phyloP scores from a whole-genome alignment of 2,888 invertebrate genomes.

The Philaethria dido region DNA sequence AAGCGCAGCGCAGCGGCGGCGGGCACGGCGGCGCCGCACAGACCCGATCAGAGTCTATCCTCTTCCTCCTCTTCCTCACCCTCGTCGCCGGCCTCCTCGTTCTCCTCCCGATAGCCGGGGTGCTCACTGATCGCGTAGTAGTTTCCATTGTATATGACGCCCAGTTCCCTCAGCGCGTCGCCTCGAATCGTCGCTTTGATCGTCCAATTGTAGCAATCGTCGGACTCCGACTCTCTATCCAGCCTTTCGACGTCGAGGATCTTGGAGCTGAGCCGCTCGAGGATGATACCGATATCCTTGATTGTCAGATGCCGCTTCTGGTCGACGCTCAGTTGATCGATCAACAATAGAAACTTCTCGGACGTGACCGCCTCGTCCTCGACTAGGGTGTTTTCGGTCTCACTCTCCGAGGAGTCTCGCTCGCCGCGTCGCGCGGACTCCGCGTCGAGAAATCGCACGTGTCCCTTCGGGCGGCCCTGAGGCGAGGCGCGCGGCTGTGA shows the following conservation, averaged over 20 bases:
- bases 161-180: constrained; percentile 94
- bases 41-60: constrained; percentile 85
- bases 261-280: constrained; percentile 95
- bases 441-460: constrained; percentile 94
- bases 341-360: constrained; percentile 95
- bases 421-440: constrained; percentile 86
- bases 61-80: constrained; percentile 93
- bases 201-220: constrained; percentile 98
- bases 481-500: constrained; percentile 87
- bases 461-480: constrained; percentile 88
- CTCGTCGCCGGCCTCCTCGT: constrained; percentile 93
- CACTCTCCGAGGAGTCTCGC: constrained; percentile 95
- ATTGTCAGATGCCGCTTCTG: constrained; percentile 96
- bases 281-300: constrained; percentile 97
- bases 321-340: constrained; percentile 96
- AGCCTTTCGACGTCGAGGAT: constrained; percentile 96
- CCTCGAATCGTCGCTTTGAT: constrained; percentile 97
- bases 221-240: constrained; percentile 95
- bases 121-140: constrained; percentile 98
- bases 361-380: constrained; percentile 95
- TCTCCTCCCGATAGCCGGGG: constrained; percentile 95
- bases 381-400: constrained; percentile 96
- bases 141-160: constrained; percentile 97
- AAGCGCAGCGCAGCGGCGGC: constrained; percentile 73
- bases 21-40: constrained; percentile 80